Evolutionary conservation across 2,797 vertebrate genomes (phyloP).

Genomic region (Ispidina lecontei): DNA sequence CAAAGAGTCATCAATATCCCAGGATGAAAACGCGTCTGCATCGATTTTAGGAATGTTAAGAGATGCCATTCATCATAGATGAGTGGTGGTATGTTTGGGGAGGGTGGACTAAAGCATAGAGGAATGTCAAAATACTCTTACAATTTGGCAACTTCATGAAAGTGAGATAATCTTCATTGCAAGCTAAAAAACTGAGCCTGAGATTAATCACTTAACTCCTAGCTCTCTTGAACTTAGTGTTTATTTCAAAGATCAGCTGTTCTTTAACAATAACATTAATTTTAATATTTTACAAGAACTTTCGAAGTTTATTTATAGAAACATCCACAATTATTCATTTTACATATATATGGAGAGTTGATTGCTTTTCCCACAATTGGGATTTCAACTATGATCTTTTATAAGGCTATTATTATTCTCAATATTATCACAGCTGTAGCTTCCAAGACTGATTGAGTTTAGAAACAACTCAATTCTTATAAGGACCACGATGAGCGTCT

Average conservation of each 20-base stretch:
- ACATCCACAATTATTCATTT: background rate
- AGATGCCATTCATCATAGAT: constrained; percentile 25
- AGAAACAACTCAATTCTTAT: background rate
- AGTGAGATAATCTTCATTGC: background rate
- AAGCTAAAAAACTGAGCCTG: background rate
- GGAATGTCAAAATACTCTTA: background rate
- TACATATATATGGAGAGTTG: background rate
- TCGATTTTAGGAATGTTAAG: background rate
- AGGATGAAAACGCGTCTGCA: constrained; percentile 39
- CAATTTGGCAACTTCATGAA: background rate
- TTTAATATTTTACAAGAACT: constrained; percentile 3
- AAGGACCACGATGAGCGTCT: background rate
- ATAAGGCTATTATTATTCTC: background rate
- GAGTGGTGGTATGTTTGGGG: background rate
- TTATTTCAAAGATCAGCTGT: background rate
- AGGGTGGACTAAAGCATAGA: background rate
- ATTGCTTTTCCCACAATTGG: constrained; percentile 4
- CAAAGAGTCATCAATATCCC: constrained; percentile 24
- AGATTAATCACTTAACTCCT: background rate
- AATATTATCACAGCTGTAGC: background rate
- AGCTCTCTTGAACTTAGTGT: background rate
- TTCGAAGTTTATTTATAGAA: background rate
- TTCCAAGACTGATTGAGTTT: background rate
- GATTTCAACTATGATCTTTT: background rate
- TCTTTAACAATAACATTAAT: background rate